A percentile compares a stretch with the other conserved stretches of the same genome.
These are phyloP conservation scores for Gorsachius magnificus DNA, from an alignment of 2,797 vertebrate genomes.

Conservation along the genomic window DNA sequence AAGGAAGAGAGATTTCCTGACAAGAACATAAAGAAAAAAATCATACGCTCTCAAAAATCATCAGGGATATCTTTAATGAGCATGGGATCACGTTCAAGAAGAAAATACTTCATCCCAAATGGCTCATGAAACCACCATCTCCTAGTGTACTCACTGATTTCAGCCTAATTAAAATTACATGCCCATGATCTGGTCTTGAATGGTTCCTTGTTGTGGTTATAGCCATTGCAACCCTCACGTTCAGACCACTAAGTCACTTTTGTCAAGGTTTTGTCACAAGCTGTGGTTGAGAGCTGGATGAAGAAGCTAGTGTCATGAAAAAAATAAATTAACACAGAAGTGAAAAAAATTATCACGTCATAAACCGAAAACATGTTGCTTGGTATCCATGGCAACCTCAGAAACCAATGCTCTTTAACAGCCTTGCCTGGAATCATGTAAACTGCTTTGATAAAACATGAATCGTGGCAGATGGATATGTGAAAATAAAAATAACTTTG, in stretches of 20 bases:
- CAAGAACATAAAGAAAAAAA: neutral
- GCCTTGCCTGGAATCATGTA: conserved; percentile 52
- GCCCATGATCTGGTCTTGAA: neutral
- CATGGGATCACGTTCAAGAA: neutral
- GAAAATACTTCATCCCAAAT: neutral
- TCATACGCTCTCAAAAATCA: neutral
- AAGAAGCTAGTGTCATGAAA: neutral
- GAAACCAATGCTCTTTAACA: conserved; percentile 67
- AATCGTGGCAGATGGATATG: conserved; percentile 63
- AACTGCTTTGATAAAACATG: conserved; percentile 67
- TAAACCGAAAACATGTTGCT: conserved; percentile 18
- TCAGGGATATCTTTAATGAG: neutral
- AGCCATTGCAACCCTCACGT: rapidly evolving
- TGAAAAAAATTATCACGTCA: conserved; percentile 44
- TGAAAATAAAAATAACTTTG: conserved; percentile 63
- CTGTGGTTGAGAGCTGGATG: neutral
- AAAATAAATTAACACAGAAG: conserved; percentile 3
- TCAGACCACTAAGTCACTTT: neutral
- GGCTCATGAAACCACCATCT: neutral
- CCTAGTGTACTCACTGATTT: neutral
- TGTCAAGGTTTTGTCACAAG: neutral
- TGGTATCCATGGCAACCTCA: conserved; percentile 49
- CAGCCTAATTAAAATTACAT: neutral
- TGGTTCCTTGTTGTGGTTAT: neutral
- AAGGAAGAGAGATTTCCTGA: neutral